Evolutionary conservation across 2,797 vertebrate genomes (phyloP).

Genomic region (Malurus leucopterus): DNA sequence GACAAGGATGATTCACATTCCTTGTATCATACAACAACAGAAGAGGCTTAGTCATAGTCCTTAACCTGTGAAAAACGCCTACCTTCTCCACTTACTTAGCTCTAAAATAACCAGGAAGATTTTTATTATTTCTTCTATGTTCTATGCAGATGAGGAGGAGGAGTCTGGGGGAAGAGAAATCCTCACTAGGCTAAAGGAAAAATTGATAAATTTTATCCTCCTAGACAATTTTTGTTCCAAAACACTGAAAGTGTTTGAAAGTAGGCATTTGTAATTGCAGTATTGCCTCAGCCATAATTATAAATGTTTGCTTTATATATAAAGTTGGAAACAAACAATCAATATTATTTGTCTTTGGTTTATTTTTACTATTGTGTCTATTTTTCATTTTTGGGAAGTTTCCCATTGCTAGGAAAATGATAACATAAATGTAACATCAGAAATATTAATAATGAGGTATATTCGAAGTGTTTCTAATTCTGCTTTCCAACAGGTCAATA

Average conservation of each 20-base stretch:
- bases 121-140: conserved; percentile 11
- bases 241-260: not conserved
- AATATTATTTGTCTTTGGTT: not conserved
- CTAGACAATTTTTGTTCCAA: not conserved
- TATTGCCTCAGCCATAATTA: not conserved
- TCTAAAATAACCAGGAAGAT: conserved; percentile 21
- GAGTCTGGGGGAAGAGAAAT: not conserved
- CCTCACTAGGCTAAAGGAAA: not conserved
- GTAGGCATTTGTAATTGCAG: not conserved
- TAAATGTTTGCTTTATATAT: not conserved
- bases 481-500: not conserved
- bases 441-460: not conserved
- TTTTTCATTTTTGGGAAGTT: not conserved
- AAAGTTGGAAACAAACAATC: not conserved
- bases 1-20: conserved; percentile 37
- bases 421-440: not conserved
- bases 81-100: not conserved
- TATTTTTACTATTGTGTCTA: not conserved
- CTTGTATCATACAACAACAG: not conserved
- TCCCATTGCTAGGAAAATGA: not conserved
- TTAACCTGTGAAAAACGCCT: conserved; percentile 24
- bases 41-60: conserved; percentile 19
- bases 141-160: not conserved
- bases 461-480: not conserved
- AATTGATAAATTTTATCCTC: not conserved